A percentile compares a stretch with the other conserved stretches of the same genome.
phyloP scores from a whole-genome alignment of 2,797 vertebrate species.

The Gymnoscopelus braueri region DNA sequence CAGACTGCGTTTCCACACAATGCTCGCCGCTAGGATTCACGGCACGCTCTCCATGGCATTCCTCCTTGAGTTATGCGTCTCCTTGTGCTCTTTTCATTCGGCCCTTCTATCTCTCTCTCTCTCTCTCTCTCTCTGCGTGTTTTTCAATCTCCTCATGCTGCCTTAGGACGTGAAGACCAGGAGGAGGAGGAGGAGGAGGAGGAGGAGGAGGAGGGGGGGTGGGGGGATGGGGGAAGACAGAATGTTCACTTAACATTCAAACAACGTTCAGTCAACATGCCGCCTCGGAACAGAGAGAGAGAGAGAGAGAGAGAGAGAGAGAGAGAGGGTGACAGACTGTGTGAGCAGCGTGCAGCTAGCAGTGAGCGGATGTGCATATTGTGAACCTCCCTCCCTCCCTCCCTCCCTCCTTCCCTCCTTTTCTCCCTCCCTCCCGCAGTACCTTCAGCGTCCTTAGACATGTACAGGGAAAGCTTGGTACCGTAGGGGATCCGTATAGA shows the following conservation, averaged over 20 bases:
- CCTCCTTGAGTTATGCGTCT: conserved; percentile 41
- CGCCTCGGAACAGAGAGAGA: conserved; percentile 59
- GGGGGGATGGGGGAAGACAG: conserved; percentile 63
- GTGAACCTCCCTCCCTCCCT: too few species aligned
- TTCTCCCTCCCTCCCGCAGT: conserved; percentile 65
- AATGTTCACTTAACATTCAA: conserved; percentile 79
- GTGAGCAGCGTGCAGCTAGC: conserved; percentile 67
- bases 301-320: conserved; percentile 32
- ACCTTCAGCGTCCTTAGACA: conserved; percentile 88
- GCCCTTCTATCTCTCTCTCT: conserved; percentile 27
- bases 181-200: conserved; percentile 42
- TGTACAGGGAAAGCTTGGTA: conserved; percentile 88
- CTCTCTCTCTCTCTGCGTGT: conserved; percentile 25
- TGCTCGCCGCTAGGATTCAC: too few species aligned
- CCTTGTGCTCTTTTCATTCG: background rate
- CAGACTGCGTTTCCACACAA: too few species aligned
- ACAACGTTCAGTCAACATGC: conserved; percentile 78
- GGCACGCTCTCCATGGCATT: background rate
- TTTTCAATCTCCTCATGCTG: conserved; percentile 11
- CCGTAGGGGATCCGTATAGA: conserved; percentile 89
- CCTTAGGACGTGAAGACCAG: conserved; percentile 62
- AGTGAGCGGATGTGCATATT: conserved; percentile 53
- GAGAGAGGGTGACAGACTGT: conserved; percentile 54
- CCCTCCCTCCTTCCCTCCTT: too few species aligned
- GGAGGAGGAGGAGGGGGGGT: conserved; percentile 9